A percentile compares a stretch with the other conserved stretches of the same genome.
Evolutionary conservation across 2,797 vertebrate species (phyloP).

Genomic region (Peromyscus attwateri): DNA sequence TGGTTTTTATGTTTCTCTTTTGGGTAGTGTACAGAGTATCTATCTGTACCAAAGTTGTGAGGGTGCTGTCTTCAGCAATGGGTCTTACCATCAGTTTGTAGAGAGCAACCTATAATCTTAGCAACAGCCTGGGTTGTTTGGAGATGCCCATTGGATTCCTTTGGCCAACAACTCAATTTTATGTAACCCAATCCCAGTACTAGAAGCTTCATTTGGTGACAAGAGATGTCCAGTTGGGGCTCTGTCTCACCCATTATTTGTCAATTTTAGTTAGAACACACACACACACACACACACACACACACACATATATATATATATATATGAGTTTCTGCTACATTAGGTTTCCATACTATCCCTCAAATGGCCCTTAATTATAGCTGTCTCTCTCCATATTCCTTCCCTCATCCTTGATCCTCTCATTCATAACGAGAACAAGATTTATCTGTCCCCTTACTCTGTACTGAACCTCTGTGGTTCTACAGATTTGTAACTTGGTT

Average conservation of each 20-base stretch:
- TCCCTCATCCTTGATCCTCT: not conserved
- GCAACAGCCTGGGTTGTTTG: not conserved
- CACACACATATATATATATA: too few species aligned
- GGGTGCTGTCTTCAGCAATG: not conserved
- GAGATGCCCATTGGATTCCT: not conserved
- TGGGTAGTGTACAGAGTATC: not conserved
- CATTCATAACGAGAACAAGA: not conserved
- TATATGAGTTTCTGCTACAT: not conserved
- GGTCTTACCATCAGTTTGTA: not conserved
- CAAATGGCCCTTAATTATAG: not conserved
- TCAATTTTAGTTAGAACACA: not conserved
- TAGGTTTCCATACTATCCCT: not conserved
- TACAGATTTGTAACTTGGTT: not conserved
- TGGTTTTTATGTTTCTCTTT: not conserved
- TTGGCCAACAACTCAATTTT: not conserved
- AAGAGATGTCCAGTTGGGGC: not conserved
- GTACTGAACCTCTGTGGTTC: not conserved
- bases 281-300: too few species aligned
- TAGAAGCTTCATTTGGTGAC: not conserved
- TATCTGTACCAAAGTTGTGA: not conserved
- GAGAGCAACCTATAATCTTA: not conserved
- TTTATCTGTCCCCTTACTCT: not conserved
- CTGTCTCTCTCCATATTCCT: not conserved
- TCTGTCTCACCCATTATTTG: not conserved
- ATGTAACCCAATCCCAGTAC: not conserved